Percentiles rank a stretch among this genome's conserved stretches.
Conservation (phyloP, 1,140 invertebrate genomes). For the Drosophila ambigua region DNA sequence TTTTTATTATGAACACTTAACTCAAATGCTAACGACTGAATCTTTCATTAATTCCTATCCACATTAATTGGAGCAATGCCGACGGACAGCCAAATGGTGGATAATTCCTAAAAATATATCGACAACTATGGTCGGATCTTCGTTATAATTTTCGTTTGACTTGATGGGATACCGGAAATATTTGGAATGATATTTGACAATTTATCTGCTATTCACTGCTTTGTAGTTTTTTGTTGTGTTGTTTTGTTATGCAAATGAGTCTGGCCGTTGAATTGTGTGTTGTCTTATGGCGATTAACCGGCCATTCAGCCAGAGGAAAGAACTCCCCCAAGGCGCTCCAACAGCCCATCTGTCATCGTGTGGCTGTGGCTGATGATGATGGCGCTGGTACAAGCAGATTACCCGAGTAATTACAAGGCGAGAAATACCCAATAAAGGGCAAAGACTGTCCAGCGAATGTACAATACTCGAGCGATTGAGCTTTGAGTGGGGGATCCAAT, state of each 20-base stretch:
- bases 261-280: conserved; percentile 15
- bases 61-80: conserved; percentile 36
- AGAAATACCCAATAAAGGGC: conserved; percentile 34
- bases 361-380: not conserved
- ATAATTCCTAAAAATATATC: conserved; percentile 48
- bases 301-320: not conserved
- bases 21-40: conserved; percentile 24
- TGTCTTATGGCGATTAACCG: conserved; percentile 54
- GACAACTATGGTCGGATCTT: not conserved
- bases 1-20: conserved; percentile 19
- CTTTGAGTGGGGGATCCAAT: conserved; percentile 2
- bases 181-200: conserved; percentile 48
- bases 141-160: no score
- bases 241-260: conserved; percentile 64
- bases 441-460: not conserved
- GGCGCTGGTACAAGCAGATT: conserved; percentile 7
- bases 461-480: not conserved
- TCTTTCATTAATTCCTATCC: conserved; percentile 23
- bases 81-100: conserved; percentile 10
- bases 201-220: conserved; percentile 9
- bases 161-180: conserved; percentile 47
- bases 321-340: conserved; percentile 23
- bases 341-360: conserved; percentile 25
- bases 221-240: conserved; percentile 28
- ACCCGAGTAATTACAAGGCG: conserved; percentile 33